These are phyloP conservation scores for Ormyrus rosae DNA, from an alignment of 2,888 invertebrate genomes.

Conservation along the genomic window DNA sequence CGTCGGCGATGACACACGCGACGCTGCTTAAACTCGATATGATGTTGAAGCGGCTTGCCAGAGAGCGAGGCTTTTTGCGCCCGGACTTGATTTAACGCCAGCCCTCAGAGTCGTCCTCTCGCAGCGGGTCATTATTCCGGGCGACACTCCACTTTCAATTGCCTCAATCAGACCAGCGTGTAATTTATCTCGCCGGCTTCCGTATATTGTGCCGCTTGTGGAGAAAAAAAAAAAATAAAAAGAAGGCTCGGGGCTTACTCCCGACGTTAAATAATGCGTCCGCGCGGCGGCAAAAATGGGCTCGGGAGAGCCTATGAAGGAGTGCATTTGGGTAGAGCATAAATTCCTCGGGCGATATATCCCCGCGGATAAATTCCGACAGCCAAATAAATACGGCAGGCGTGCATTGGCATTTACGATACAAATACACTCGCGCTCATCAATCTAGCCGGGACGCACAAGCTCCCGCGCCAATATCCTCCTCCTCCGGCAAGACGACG, in stretches of 20 bases:
- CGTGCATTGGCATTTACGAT: constrained; percentile 44
- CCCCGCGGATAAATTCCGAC: constrained; percentile 29
- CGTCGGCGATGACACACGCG: neutral
- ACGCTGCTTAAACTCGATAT: constrained; percentile 20
- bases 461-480: constrained; percentile 47
- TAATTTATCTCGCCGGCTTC: constrained; percentile 8
- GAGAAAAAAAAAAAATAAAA: neutral
- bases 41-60: neutral
- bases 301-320: neutral
- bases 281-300: neutral
- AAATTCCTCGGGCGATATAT: constrained; percentile 24
- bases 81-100: neutral
- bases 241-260: neutral
- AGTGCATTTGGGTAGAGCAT: constrained; percentile 9
- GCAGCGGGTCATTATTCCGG: constrained; percentile 3
- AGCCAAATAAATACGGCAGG: constrained; percentile 39
- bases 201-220: no score
- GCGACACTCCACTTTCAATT: constrained; percentile 12
- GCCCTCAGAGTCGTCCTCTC: neutral
- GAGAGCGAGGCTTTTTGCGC: no score
- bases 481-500: constrained; percentile 53
- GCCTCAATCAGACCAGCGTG: neutral
- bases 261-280: constrained; percentile 42
- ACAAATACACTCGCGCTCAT: constrained; percentile 39
- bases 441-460: constrained; percentile 46